These are phyloP conservation scores for Melipona bicolor DNA, from an alignment of 2,888 invertebrate genomes.

Conservation along the genomic window DNA sequence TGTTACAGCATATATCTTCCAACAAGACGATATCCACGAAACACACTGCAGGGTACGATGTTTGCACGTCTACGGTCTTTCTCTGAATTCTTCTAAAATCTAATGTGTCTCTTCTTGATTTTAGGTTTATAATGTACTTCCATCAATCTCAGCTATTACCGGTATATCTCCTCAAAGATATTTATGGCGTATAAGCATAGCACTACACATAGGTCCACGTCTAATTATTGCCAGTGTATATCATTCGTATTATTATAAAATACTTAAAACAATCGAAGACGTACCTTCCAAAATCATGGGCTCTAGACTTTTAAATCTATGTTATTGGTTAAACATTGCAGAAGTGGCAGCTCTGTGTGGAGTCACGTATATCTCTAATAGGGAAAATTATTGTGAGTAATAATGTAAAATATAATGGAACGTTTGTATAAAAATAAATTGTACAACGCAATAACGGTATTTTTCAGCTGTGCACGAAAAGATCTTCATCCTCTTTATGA, in stretches of 20 bases:
- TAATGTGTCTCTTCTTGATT: conserved; percentile 41
- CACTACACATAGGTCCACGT: conserved; percentile 95
- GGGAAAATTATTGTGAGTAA: conserved; percentile 97
- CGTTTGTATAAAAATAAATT: not conserved
- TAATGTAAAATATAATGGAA: not conserved
- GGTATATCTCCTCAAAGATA: conserved; percentile 97
- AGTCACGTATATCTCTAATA: conserved; percentile 96
- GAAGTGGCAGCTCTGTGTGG: conserved; percentile 95
- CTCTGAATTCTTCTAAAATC: not conserved
- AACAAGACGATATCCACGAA: conserved; percentile 97
- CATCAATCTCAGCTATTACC: conserved; percentile 97
- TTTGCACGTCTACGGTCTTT: not conserved
- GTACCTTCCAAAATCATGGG: conserved; percentile 79
- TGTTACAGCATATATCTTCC: conserved; percentile 94
- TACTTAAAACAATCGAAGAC: conserved; percentile 87
- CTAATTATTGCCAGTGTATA: conserved; percentile 95
- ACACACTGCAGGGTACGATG: conserved; percentile 95
- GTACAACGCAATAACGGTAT: not conserved
- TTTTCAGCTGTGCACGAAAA: conserved; percentile 93
- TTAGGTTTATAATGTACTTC: conserved; percentile 97
- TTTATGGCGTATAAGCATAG: conserved; percentile 96
- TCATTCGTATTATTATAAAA: conserved; percentile 91
- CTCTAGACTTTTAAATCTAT: conserved; percentile 88
- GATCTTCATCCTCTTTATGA: conserved; percentile 96
- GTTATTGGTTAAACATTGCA: conserved; percentile 93